Evolutionary conservation across 1,140 invertebrate species (phyloP).

Genomic region (Elymnias hypermnestra): DNA sequence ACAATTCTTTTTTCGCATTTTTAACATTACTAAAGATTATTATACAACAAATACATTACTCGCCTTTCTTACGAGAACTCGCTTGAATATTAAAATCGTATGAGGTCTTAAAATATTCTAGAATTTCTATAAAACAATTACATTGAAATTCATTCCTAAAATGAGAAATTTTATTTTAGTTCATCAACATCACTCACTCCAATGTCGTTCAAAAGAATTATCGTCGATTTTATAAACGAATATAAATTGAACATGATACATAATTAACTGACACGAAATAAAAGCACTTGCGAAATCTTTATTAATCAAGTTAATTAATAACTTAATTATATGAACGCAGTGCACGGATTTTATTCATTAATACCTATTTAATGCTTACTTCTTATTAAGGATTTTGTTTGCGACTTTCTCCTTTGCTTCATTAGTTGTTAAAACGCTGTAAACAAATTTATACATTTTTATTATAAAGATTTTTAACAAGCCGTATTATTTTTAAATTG

Average conservation of each 20-base stretch:
- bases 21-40: too few species aligned
- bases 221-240: too few species aligned
- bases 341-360: background rate
- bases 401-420: background rate
- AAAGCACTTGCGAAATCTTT: conserved; percentile 1
- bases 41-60: too few species aligned
- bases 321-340: conserved; percentile 1
- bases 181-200: background rate
- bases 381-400: background rate
- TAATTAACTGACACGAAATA: too few species aligned
- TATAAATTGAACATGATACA: background rate
- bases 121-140: too few species aligned
- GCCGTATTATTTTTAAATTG: too few species aligned
- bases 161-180: background rate
- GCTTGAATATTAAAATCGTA: too few species aligned
- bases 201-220: background rate
- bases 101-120: too few species aligned
- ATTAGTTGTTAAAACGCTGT: background rate
- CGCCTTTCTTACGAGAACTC: too few species aligned
- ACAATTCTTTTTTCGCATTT: too few species aligned
- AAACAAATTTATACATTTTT: background rate
- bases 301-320: conserved; percentile 4
- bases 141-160: too few species aligned
- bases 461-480: background rate
- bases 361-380: background rate